Evolutionary conservation across 1,140 invertebrate species (phyloP).

Genomic region (Lepidurus packardi): DNA sequence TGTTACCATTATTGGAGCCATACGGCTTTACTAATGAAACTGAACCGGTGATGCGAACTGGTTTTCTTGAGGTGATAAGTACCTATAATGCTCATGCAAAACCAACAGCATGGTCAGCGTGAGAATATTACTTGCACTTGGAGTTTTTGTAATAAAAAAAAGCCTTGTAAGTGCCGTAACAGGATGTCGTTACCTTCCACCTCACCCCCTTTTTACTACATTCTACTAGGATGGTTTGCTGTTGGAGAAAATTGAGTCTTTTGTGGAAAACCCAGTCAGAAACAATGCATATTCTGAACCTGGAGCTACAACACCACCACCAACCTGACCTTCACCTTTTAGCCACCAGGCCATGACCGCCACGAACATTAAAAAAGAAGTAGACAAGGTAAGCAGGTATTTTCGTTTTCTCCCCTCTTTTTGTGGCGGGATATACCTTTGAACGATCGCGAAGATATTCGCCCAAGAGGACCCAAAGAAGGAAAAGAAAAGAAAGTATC

Average conservation of each 20-base stretch:
- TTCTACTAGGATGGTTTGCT: neutral
- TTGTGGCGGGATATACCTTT: neutral
- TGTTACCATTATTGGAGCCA: neutral
- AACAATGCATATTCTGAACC: neutral
- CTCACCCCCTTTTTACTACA: neutral
- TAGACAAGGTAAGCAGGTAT: constrained; percentile 17
- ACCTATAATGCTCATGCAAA: neutral
- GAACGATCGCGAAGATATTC: neutral
- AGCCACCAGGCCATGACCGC: constrained; percentile 9
- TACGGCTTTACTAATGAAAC: no score
- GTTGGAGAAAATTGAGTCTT: neutral
- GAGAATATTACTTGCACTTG: neutral
- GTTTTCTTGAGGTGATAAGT: neutral
- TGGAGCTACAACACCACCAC: neutral
- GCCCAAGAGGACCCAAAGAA: neutral
- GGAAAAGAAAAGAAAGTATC: neutral
- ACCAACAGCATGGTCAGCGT: neutral
- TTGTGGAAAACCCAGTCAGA: neutral
- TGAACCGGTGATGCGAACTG: neutral
- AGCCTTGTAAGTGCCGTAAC: neutral
- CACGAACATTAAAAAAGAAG: neutral
- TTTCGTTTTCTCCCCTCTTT: neutral
- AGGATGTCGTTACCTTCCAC: neutral
- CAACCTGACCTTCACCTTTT: constrained; percentile 17
- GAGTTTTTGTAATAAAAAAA: neutral